phyloP scores from a whole-genome alignment of 2,113 vertebrate species.

The Hymenochirus boettgeri region DNA sequence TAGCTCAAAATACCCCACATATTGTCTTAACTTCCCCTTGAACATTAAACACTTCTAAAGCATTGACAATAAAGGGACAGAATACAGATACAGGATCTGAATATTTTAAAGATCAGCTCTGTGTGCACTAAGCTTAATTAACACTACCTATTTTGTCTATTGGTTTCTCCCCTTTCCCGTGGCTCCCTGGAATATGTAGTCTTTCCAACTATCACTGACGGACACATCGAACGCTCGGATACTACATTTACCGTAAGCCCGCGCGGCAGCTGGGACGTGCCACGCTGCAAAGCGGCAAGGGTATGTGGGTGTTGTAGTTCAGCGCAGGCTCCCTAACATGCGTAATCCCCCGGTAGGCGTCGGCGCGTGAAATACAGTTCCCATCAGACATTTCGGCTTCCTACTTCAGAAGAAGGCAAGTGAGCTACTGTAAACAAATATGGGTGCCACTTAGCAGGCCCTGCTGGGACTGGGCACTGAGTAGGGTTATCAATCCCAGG shows the following conservation, averaged over 20 bases:
- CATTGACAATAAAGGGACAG: too few relatives aligned
- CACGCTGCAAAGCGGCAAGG: rapidly evolving
- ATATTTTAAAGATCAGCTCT: too few relatives aligned
- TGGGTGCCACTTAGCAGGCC: conserved; percentile 10
- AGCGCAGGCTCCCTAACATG: rapidly evolving
- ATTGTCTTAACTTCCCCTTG: too few relatives aligned
- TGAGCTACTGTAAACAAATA: conserved; percentile 57
- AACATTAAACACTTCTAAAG: too few relatives aligned
- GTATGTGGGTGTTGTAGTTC: conserved; percentile 53
- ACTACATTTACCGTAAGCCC: neutral
- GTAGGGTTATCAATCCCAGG: too few relatives aligned
- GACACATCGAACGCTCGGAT: neutral
- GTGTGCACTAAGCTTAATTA: too few relatives aligned
- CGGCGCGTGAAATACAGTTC: conserved; percentile 35
- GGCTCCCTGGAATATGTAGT: conserved; percentile 43
- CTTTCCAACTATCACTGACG: rapidly evolving
- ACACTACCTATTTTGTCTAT: too few relatives aligned
- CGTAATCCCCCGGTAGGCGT: rapidly evolving
- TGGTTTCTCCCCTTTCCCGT: too few relatives aligned
- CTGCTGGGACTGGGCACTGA: neutral
- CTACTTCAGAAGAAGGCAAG: conserved; percentile 1
- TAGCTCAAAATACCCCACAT: too few relatives aligned
- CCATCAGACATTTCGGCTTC: conserved; percentile 36
- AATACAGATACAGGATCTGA: too few relatives aligned
- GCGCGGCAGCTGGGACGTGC: rapidly evolving